Evolutionary conservation across 2,113 vertebrate species (phyloP).

Genomic region (Paramormyrops kingsleyae): DNA sequence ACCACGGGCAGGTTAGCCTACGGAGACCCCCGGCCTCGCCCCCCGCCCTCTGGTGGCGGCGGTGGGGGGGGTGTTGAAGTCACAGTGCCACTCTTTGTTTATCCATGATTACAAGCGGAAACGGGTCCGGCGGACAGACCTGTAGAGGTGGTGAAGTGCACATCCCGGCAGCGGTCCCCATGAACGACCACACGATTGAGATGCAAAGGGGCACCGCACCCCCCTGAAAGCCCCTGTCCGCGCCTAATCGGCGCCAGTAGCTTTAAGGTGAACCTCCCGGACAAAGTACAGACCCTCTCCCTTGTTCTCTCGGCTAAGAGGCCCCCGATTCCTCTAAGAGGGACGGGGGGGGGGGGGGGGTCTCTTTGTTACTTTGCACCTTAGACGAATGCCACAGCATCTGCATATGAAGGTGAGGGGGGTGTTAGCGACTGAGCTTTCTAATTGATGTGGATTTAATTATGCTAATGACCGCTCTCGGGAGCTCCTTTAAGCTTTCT

Average conservation of each 20-base stretch:
- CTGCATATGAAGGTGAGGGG: constrained; percentile 78
- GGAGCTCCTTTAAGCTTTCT: constrained; percentile 43
- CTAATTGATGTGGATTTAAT: constrained; percentile 94
- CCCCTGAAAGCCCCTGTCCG: constrained; percentile 47
- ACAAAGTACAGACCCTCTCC: constrained; percentile 66
- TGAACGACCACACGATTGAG: constrained; percentile 52
- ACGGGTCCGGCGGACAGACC: neutral
- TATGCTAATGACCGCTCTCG: constrained; percentile 88
- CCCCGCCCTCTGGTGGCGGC: constrained; percentile 34
- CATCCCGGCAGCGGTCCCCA: constrained; percentile 43
- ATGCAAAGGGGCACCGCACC: constrained; percentile 60
- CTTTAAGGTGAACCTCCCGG: constrained; percentile 64
- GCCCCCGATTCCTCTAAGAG: constrained; percentile 51
- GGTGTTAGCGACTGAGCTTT: constrained; percentile 69
- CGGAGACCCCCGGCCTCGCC: constrained; percentile 60
- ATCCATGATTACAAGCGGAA: constrained; percentile 42
- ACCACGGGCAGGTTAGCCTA: constrained; percentile 50
- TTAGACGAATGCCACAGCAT: constrained; percentile 75
- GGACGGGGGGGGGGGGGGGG: constrained; percentile 25
- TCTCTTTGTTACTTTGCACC: constrained; percentile 69
- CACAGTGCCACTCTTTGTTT: constrained; percentile 68
- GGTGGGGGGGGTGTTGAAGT: constrained; percentile 53
- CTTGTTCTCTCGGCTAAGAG: constrained; percentile 60
- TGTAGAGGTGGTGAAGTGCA: constrained; percentile 58
- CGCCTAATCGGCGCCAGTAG: constrained; percentile 57